Base-by-base conservation (phyloP, 92 coral and sea anemone genomes). In the Epizoanthus rinbou region DNA sequence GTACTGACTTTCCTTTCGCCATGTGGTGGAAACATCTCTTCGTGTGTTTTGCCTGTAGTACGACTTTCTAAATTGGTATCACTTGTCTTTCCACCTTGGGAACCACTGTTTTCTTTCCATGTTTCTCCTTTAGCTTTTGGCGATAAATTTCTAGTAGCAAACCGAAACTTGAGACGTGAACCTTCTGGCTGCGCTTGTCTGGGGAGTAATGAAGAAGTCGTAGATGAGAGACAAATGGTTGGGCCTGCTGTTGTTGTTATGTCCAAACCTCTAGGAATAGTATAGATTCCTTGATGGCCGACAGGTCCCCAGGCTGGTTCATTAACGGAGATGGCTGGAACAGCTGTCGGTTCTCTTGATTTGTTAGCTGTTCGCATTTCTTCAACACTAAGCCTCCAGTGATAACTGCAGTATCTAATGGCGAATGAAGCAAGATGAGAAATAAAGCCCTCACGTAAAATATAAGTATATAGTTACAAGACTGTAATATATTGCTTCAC, bases 71-170 rank as follows among this genome's bases (percentile, higher is more conserved):
- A 65, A 28, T 41, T 18, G 18, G 53, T 19, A 28, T 75, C 31
- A 21, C 58, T 39, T 14, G 50, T 75, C 33, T 52, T 75, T 54
- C 41, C 80, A 15, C 13, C 43, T 57, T 52, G 17, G 35, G 56
- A 14, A 19, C 19, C 35, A 43, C 56, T 45, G 8, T 50, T 31
- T 11, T 25, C 65, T 10, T 28, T 74, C 35, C 65, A 54, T 16
- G 35, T 31, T 24, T 75, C 67, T 21, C 60, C 31, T 57, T 57
- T 56, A 25, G 35, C 50, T 57, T 50, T 16, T 11, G 80, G 10
- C n/a, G 67, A 37, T 57, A 75, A 75, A 37, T 57, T 35, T 43
- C 35, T 28, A 14, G 80, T 75, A 57, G 80, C 66, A 56, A 75
- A 75, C 80, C 80, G 33, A 18, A 75, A 75, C 2, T 33, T 75